These are phyloP conservation scores for Mionectes olivaceus DNA, from an alignment of 2,797 vertebrate genomes.

Conservation along the genomic window DNA sequence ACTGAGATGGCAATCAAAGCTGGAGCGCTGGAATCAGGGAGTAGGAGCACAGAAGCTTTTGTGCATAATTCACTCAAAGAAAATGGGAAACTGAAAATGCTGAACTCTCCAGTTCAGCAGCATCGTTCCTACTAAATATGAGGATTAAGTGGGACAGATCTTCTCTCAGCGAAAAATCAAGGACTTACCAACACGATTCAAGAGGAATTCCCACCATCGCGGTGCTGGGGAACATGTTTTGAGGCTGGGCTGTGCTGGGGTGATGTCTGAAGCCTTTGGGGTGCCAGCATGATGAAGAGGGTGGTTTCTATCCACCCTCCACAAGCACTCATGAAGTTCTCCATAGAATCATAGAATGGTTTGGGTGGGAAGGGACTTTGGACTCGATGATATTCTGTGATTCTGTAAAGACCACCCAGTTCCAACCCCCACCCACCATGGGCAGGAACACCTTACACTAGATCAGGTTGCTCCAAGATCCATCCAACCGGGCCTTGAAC, in stretches of 20 bases:
- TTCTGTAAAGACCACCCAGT: not conserved
- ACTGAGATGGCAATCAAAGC: not conserved
- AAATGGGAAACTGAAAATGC: not conserved
- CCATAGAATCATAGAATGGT: not conserved
- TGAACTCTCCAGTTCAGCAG: not conserved
- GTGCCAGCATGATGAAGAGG: not conserved
- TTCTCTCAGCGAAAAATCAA: not conserved
- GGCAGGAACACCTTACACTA: not conserved
- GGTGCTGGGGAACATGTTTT: accelerated
- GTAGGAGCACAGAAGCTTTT: not conserved
- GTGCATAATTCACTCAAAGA: not conserved
- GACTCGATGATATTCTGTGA: not conserved
- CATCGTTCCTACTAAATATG: not conserved
- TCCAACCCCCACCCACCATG: not conserved
- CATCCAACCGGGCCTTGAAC: accelerated
- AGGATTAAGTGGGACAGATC: not conserved
- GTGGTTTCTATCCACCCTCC: not conserved
- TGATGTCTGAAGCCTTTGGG: not conserved
- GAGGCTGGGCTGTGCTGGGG: not conserved
- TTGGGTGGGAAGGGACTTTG: not conserved
- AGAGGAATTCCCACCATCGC: accelerated
- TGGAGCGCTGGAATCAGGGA: not conserved
- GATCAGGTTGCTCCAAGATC: not conserved
- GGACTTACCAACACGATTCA: not conserved
- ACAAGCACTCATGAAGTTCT: not conserved